Evolutionary conservation across 2,113 vertebrate species (phyloP).

Genomic region (Cinclus mexicanus): DNA sequence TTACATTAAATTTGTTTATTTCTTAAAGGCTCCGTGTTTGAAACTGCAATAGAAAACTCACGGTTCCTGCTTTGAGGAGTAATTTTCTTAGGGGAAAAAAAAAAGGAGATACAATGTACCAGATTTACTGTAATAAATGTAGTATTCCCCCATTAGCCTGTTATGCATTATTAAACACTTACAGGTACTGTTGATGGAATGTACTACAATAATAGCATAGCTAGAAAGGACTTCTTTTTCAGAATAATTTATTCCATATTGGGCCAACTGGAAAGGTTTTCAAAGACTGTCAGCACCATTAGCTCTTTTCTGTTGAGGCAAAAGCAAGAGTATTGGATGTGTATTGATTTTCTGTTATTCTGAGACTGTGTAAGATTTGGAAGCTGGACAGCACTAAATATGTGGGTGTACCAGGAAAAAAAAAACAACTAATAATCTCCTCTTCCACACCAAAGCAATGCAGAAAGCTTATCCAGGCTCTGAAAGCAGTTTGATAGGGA

Average conservation of each 20-base stretch:
- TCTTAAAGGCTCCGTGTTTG: neutral
- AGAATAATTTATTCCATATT: slow-evolving; percentile 47
- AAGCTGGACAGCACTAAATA: neutral
- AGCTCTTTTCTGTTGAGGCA: slow-evolving; percentile 1
- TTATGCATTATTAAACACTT: slow-evolving; percentile 37
- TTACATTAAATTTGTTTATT: neutral
- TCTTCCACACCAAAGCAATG: neutral
- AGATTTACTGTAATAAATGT: neutral
- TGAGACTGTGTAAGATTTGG: neutral
- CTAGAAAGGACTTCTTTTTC: slow-evolving; percentile 28
- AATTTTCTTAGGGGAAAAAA: neutral
- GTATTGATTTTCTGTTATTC: slow-evolving; percentile 55
- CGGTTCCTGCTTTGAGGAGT: neutral
- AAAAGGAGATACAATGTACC: neutral
- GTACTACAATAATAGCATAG: slow-evolving; percentile 16
- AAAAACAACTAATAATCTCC: neutral
- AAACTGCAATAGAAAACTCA: neutral
- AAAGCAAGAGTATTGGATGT: slow-evolving; percentile 3
- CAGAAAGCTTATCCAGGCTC: neutral
- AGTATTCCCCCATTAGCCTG: neutral
- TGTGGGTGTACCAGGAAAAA: neutral
- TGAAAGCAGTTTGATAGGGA: neutral
- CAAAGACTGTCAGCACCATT: slow-evolving; percentile 43
- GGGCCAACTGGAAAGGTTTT: slow-evolving; percentile 48
- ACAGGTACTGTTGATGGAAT: neutral